Conservation (phyloP, 2,888 invertebrate genomes). For the Brachyptera risi region DNA sequence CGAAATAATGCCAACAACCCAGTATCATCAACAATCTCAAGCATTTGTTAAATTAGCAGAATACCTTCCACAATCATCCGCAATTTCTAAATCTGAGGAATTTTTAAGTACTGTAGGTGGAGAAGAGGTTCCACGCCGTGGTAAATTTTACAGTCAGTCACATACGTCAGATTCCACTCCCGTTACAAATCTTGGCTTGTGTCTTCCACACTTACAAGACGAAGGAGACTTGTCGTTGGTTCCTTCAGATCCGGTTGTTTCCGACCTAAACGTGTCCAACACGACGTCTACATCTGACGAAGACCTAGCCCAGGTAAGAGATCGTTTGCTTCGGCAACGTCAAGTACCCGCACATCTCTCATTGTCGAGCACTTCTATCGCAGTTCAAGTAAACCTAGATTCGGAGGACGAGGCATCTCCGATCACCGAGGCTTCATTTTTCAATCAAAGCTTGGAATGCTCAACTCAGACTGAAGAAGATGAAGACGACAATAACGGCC, state of each 20-base stretch:
- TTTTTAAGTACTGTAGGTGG: too few relatives aligned
- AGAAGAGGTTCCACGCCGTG: not conserved
- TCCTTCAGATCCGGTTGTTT: not conserved
- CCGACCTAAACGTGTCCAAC: slow-evolving; percentile 3
- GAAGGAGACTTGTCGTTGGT: not conserved
- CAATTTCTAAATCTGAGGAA: slow-evolving; percentile 1
- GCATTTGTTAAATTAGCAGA: too few relatives aligned
- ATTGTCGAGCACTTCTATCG: slow-evolving; percentile 46
- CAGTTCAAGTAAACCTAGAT: slow-evolving; percentile 53
- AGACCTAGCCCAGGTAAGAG: slow-evolving; percentile 3
- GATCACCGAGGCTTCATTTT: slow-evolving; percentile 18
- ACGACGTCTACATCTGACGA: slow-evolving; percentile 8
- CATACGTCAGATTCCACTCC: not conserved
- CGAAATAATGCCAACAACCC: slow-evolving; percentile 5
- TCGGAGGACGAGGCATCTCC: slow-evolving; percentile 29
- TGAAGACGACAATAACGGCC: slow-evolving; percentile 53
- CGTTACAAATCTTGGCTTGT: not conserved
- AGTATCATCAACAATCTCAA: not conserved
- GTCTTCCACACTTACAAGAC: not conserved
- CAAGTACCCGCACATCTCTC: not conserved
- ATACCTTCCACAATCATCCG: not conserved
- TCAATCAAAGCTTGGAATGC: slow-evolving; percentile 44
- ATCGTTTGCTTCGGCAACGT: not conserved
- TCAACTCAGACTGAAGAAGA: slow-evolving; percentile 48
- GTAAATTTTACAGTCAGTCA: not conserved